Evolutionary conservation across 2,888 invertebrate species (phyloP), one percentile per base, ranked within the genome.

Genomic region (Dicyrtomina minuta): DNA sequence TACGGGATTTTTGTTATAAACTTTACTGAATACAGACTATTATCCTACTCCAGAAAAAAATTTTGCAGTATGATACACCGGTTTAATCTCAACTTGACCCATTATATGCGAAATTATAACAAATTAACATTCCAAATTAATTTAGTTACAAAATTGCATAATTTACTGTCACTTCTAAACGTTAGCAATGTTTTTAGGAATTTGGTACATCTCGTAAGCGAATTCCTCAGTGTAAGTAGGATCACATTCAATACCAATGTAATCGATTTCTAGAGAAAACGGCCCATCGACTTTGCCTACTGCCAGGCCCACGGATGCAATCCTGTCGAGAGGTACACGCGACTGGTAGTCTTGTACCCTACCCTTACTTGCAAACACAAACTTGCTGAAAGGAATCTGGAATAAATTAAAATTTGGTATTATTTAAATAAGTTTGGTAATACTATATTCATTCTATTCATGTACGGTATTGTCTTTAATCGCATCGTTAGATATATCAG

Each of bases 341-440:
- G 77, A 81, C 81, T 96, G 96, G 66, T 84, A 86, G 81, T 96
- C 95, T 83, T 96, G 96, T 41, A 95, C 81, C 24, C 91, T 84
- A 2, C 96, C 96, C 83, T 92, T 93, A 2, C 89, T 88, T 2
- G 88, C 85, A 43, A 92, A 82, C 75, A 90, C 87, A 80, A 97
- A 96, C 82, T 95, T 96, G 12, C 96, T 94, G 83, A 96, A 94
- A 1, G 96, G 96, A 79, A 97, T 92, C 91, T 90, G 84, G 51
- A 88, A 87, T 49, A 65, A 59, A 13, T 60, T 44, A 20, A 33
- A 49, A 53, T 46, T 46, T 46, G 17, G 24, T 56, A 66, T 15
- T 68, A 46, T 43, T 24, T 65, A 13, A 17, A 55, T 33, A 39
- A 39, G 17, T 61, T 64, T 12, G n/a, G n/a, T n/a, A n/a, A n/a